phyloP scores from a whole-genome alignment of 2,113 vertebrate species.

The Garra rufa region DNA sequence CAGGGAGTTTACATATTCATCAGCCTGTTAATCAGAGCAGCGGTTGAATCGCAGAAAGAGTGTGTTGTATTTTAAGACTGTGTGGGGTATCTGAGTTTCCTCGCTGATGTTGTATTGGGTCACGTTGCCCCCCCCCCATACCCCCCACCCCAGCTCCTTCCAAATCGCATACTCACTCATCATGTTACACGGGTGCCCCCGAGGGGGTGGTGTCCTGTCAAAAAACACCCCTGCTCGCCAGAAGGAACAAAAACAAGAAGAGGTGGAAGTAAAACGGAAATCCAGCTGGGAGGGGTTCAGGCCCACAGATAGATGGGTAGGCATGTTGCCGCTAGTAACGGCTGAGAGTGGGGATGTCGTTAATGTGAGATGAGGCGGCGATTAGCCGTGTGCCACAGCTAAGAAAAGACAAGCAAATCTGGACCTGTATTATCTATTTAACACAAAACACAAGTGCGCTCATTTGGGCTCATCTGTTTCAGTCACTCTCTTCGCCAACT shows the following conservation, averaged over 20 bases:
- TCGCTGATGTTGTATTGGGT: conserved; percentile 36
- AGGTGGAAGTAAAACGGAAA: conserved; percentile 56
- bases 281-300: conserved; percentile 43
- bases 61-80: conserved; percentile 45
- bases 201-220: conserved; percentile 45
- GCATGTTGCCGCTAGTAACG: conserved; percentile 34
- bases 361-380: conserved; percentile 5
- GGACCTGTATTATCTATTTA: conserved; percentile 32
- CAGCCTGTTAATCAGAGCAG: conserved; percentile 27
- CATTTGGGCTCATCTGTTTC: background rate
- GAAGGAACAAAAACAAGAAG: conserved; percentile 42
- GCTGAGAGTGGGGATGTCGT: background rate
- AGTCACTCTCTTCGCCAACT: background rate
- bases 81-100: background rate
- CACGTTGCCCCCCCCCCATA: background rate
- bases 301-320: background rate
- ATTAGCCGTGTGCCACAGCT: conserved; percentile 20
- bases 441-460: conserved; percentile 3
- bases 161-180: conserved; percentile 37
- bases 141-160: background rate
- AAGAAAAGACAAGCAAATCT: conserved; percentile 35
- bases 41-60: conserved; percentile 17
- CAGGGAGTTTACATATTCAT: background rate
- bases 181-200: conserved; percentile 55
- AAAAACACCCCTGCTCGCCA: conserved; percentile 33